A percentile compares a stretch with the other conserved stretches of the same genome.
Evolutionary conservation across 2,113 vertebrate species (phyloP).

Genomic region (Donacobius atricapilla): DNA sequence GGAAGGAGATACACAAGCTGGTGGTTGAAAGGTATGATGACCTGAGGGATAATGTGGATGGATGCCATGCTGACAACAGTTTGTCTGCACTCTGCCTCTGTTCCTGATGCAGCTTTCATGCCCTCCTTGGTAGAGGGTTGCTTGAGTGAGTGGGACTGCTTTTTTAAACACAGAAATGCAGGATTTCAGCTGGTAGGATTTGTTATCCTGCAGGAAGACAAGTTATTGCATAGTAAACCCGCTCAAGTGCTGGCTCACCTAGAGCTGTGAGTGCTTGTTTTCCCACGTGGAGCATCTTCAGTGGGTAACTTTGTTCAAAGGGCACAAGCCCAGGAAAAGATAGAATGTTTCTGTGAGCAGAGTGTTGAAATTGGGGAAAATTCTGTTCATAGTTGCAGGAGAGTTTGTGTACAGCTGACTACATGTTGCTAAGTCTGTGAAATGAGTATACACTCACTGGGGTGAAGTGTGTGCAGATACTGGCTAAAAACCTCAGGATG

Average conservation of each 20-base stretch:
- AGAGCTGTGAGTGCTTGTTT: neutral
- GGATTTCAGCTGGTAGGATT: neutral
- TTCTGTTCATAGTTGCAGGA: neutral
- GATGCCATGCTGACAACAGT: neutral
- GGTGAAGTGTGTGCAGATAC: neutral
- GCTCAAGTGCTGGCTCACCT: neutral
- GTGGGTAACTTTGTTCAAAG: neutral
- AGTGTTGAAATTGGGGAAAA: neutral
- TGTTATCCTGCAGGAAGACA: neutral
- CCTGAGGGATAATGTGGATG: neutral
- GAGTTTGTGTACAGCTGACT: neutral
- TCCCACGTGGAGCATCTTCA: neutral
- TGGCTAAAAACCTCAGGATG: neutral
- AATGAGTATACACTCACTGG: neutral
- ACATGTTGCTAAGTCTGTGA: neutral
- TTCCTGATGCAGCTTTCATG: neutral
- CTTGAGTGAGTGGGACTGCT: neutral
- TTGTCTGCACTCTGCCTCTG: neutral
- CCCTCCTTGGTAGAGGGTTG: neutral
- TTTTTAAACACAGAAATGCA: neutral
- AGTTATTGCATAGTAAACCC: neutral
- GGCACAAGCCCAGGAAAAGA: neutral
- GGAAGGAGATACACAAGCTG: conserved; percentile 91
- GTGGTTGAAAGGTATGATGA: conserved; percentile 88
- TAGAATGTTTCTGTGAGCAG: neutral